Evolutionary conservation across 1,140 invertebrate genomes (phyloP).

Genomic region (Samia ricini): DNA sequence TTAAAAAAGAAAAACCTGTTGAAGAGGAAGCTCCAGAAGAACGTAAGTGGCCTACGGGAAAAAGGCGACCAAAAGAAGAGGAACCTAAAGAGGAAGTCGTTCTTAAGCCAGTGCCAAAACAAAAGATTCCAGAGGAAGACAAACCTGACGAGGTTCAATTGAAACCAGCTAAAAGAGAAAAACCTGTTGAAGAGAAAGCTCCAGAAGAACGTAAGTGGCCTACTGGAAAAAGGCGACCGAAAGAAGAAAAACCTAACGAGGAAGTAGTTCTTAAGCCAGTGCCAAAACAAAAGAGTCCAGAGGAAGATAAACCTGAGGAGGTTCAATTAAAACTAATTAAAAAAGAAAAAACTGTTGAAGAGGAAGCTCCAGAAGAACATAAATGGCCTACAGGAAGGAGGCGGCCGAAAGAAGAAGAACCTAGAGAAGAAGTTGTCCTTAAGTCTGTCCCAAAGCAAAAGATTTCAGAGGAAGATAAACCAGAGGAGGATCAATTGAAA

Average conservation of each 20-base stretch:
- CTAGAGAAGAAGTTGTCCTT: conserved; percentile 19
- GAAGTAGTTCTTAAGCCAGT: too few species aligned
- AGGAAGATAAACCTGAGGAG: conserved; percentile 20
- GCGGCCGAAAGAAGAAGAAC: conserved; percentile 18
- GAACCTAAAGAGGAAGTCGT: conserved; percentile 19
- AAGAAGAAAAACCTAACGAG: too few species aligned
- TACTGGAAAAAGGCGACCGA: too few species aligned
- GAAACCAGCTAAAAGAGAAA: conserved; percentile 7
- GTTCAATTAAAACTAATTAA: conserved; percentile 19
- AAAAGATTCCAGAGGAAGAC: conserved; percentile 14
- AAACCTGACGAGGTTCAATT: conserved; percentile 10
- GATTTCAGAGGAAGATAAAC: conserved; percentile 53
- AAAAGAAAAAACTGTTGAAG: too few species aligned
- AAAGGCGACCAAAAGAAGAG: conserved; percentile 17
- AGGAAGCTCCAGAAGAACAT: too few species aligned
- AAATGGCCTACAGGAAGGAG: too few species aligned
- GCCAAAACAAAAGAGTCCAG: conserved; percentile 15
- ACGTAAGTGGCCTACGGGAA: conserved; percentile 19
- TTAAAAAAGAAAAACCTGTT: conserved; percentile 17
- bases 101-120: conserved; percentile 14
- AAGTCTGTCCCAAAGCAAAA: conserved; percentile 45
- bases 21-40: conserved; percentile 16
- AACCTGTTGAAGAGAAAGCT: too few species aligned
- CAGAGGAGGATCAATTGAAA: too few species aligned
- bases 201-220: too few species aligned